Evolutionary conservation across 2,113 vertebrate genomes (phyloP).

Genomic region (Camelus bactrianus): DNA sequence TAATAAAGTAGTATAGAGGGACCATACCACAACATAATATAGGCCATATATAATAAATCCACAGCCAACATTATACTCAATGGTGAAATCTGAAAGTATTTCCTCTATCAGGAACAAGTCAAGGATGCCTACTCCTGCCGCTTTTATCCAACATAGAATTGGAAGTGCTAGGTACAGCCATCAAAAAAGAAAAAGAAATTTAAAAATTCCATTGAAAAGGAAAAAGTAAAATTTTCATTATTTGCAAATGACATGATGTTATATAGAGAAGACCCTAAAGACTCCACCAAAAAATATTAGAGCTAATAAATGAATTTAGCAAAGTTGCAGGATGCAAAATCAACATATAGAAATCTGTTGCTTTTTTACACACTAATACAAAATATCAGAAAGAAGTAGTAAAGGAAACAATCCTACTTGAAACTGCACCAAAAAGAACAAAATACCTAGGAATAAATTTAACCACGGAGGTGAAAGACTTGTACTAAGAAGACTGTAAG

Average conservation of each 20-base stretch:
- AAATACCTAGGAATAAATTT: not conserved
- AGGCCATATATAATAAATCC: not conserved
- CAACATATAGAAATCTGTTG: not conserved
- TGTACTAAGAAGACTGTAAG: not conserved
- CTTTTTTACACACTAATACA: not conserved
- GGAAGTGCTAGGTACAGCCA: not conserved
- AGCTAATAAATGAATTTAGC: not conserved
- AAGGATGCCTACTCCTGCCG: not conserved
- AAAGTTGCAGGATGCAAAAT: not conserved
- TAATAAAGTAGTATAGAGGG: not conserved
- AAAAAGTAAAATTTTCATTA: not conserved
- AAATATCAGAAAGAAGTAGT: not conserved
- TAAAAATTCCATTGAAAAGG: not conserved
- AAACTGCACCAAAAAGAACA: not conserved
- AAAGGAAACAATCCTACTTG: not conserved
- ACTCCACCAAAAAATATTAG: not conserved
- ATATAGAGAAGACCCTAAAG: not conserved
- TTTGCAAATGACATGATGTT: not conserved
- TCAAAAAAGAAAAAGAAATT: not conserved
- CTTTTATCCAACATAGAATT: not conserved
- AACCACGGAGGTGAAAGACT: not conserved
- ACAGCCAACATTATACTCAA: not conserved
- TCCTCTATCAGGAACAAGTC: not conserved
- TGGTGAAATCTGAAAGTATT: not conserved
- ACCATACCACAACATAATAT: not conserved